Base-by-base conservation (phyloP, 2,888 invertebrate species). In the Lasioglossum villosulum region DNA sequence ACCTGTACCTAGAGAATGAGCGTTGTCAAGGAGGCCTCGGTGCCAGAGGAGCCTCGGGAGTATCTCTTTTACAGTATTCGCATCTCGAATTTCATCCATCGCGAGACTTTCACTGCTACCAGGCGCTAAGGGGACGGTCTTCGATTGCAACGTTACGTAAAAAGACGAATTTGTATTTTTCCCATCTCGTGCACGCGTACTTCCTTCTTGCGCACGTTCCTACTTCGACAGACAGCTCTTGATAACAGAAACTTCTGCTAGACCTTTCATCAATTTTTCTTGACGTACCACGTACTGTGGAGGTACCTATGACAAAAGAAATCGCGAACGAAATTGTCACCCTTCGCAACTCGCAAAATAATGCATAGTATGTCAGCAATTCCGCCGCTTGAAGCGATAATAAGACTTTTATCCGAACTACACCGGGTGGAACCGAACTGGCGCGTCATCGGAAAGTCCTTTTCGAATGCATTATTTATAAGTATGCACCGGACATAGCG, bases 1-100 rank as follows among this genome's bases (percentile, higher is more conserved):
- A n/a, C 52, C 3, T 52, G 23, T 52, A 3, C 23, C 52, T n/a
- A 39, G 79, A n/a, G 66, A 30, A 34, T 2, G 66, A 66, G 16
- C 68, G 23, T 12, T 23, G 34, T 16, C 8, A 8, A n/a, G 23
- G 23, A 10, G 23, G 68, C 4, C 23, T 34, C 8, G 19, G 23
- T 0, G 34, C 30, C 23, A 68, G 23, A 23, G 68, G 34, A 37
- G 68, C 16, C 68, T 37, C 8, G 4, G 34, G 37, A 68, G 23
- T 68, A 68, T 68, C 68, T 37, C 12, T 37, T 37, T 23, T 68
- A 23, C 68, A 23, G 37, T 85, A 73, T 84, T 80, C 82, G 73
- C 84, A 86, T 91, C 89, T 91, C 90, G 80, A 89, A 91, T 91
- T 91, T 91, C 91, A 90, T 85, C 78, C 37, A 59, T 52, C 75